Evolutionary conservation across 1,140 invertebrate genomes (phyloP).

Genomic region (Vollenhovia emeryi): DNA sequence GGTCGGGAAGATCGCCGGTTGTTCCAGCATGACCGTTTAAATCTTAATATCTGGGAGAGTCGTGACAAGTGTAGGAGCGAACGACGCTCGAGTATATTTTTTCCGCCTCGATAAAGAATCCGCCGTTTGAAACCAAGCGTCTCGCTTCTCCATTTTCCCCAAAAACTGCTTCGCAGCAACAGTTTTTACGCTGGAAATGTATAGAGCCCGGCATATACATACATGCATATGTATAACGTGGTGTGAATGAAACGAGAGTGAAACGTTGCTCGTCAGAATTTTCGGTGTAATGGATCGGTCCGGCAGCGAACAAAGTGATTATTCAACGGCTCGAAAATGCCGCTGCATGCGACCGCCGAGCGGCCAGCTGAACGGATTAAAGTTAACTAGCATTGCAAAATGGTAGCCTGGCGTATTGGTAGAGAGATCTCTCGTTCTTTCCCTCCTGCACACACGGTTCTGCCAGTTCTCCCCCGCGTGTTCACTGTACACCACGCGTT

Average conservation of each 20-base stretch:
- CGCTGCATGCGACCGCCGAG: slow-evolving; percentile 3
- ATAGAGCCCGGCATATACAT: not conserved
- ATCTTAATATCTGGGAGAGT: not conserved
- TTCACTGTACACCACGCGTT: not conserved
- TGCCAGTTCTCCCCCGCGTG: not conserved
- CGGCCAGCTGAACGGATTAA: slow-evolving; percentile 10
- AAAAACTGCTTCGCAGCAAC: not conserved
- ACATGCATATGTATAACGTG: slow-evolving; percentile 6
- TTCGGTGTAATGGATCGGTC: slow-evolving; percentile 28
- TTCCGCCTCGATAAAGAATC: not conserved
- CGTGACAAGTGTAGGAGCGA: not conserved
- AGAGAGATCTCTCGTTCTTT: slow-evolving; percentile 1
- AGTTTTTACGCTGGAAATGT: not conserved
- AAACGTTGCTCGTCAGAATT: slow-evolving; percentile 40
- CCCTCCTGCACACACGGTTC: not conserved
- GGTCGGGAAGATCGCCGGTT: not conserved
- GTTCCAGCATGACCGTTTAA: not conserved
- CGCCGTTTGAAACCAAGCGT: not conserved
- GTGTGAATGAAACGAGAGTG: slow-evolving; percentile 43
- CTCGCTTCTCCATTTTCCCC: not conserved
- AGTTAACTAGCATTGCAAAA: slow-evolving; percentile 70
- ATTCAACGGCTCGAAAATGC: slow-evolving; percentile 54
- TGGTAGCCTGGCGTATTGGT: slow-evolving; percentile 29
- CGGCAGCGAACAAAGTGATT: slow-evolving; percentile 66
- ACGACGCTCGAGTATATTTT: not conserved